phyloP scores from a whole-genome alignment of 2,888 invertebrate genomes.

The Thera britannica region DNA sequence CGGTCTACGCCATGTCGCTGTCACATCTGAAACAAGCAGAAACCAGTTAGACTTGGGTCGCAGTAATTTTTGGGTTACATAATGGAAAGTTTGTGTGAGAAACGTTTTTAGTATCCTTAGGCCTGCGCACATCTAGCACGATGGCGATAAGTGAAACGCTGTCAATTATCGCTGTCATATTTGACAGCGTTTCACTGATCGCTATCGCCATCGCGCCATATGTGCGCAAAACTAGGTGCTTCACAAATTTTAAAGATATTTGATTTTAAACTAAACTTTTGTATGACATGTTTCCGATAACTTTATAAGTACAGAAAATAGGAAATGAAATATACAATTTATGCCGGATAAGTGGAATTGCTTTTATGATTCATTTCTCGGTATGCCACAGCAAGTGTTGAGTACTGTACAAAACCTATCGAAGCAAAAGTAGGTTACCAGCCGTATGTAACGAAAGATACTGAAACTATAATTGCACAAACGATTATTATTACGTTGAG shows the following conservation, averaged over 20 bases:
- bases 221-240: no score
- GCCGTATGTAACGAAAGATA: slow-evolving; percentile 40
- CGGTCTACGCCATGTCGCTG: slow-evolving; percentile 59
- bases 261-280: no score
- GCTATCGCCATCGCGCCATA: no score
- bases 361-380: background rate
- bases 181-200: no score
- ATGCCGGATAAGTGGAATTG: background rate
- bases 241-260: no score
- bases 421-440: slow-evolving; percentile 46
- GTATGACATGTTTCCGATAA: no score
- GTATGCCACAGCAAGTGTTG: background rate
- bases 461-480: slow-evolving; percentile 36
- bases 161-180: no score
- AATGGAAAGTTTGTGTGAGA: background rate
- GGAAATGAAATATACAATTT: no score
- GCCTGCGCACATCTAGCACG: no score
- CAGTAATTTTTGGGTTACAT: background rate
- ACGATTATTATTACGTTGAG: slow-evolving; percentile 31
- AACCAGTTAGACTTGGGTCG: slow-evolving; percentile 31
- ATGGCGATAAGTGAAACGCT: no score
- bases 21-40: slow-evolving; percentile 75
- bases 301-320: no score
- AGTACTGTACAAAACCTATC: slow-evolving; percentile 21
- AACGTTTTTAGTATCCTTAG: background rate